A percentile compares a stretch with the other conserved stretches of the same genome.
Evolutionary conservation across 2,797 vertebrate genomes (phyloP).

Genomic region (Neosalanx taihuensis): DNA sequence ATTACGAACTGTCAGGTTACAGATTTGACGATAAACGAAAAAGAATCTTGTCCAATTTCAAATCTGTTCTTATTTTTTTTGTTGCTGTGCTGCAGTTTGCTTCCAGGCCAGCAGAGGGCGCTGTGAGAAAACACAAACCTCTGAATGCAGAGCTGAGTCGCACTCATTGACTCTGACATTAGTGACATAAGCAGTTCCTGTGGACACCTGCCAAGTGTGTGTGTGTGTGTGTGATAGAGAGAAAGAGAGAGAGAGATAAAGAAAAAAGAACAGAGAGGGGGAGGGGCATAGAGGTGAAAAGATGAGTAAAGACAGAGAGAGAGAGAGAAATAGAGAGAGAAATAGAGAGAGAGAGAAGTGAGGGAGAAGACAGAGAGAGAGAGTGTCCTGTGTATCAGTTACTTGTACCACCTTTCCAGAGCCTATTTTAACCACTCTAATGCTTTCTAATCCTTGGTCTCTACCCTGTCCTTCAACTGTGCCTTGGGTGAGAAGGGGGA

Average conservation of each 20-base stretch:
- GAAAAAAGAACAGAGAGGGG: too few relatives aligned
- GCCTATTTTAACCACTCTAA: constrained; percentile 67
- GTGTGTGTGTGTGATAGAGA: too few relatives aligned
- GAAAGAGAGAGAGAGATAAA: too few relatives aligned
- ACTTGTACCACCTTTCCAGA: constrained; percentile 36
- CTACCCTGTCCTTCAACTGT: constrained; percentile 28
- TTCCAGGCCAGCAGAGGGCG: constrained; percentile 39
- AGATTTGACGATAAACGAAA: too few relatives aligned
- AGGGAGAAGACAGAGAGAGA: not conserved
- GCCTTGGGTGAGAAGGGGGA: not conserved
- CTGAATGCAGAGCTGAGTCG: not conserved
- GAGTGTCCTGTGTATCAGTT: constrained; percentile 20
- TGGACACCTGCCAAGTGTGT: not conserved
- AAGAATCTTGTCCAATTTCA: too few relatives aligned
- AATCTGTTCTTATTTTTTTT: constrained; percentile 16
- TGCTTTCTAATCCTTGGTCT: constrained; percentile 61
- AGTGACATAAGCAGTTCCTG: not conserved
- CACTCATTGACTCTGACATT: not conserved
- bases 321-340: not conserved
- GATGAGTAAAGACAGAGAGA: too few relatives aligned
- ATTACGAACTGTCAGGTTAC: too few relatives aligned
- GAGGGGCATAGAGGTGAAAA: too few relatives aligned
- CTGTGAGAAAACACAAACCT: constrained; percentile 11
- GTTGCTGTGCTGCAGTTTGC: constrained; percentile 36
- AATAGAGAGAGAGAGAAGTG: not conserved